Evolutionary conservation across 1,140 invertebrate genomes (phyloP).

Genomic region (Brachionus sp.): DNA sequence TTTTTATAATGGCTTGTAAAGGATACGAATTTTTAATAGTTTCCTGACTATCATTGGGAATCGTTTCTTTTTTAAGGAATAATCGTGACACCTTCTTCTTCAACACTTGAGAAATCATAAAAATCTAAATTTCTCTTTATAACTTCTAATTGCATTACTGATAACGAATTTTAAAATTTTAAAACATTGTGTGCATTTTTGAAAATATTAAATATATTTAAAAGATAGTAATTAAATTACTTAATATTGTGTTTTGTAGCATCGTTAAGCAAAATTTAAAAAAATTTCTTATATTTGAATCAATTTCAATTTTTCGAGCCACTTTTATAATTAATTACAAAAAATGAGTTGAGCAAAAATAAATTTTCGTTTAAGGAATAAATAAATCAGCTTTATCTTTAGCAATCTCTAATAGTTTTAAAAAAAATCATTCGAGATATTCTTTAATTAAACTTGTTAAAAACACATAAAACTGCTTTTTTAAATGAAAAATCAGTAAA

Average conservation of each 20-base stretch:
- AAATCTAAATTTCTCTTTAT: not conserved
- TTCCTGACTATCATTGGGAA: not conserved
- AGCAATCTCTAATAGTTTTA: not conserved
- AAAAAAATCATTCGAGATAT: too few species aligned
- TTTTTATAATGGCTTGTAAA: not conserved
- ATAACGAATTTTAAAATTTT: not conserved
- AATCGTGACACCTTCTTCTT: not conserved
- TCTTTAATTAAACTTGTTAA: too few species aligned
- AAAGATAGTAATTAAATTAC: not conserved
- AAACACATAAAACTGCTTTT: too few species aligned
- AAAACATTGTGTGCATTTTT: not conserved
- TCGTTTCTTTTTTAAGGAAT: not conserved
- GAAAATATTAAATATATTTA: constrained; percentile 3
- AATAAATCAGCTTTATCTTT: not conserved
- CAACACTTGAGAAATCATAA: not conserved
- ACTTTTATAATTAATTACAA: not conserved
- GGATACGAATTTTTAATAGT: not conserved
- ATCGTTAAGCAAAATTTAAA: constrained; percentile 2
- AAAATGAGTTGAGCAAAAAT: not conserved
- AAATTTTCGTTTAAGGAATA: not conserved
- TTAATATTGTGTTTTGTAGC: not conserved
- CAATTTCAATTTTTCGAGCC: not conserved
- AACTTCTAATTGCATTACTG: not conserved
- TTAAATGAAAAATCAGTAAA: too few species aligned
- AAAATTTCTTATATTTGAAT: not conserved